These are phyloP conservation scores for Lumbricus terrestris DNA, from an alignment of 2,888 invertebrate species.

Conservation along the genomic window DNA sequence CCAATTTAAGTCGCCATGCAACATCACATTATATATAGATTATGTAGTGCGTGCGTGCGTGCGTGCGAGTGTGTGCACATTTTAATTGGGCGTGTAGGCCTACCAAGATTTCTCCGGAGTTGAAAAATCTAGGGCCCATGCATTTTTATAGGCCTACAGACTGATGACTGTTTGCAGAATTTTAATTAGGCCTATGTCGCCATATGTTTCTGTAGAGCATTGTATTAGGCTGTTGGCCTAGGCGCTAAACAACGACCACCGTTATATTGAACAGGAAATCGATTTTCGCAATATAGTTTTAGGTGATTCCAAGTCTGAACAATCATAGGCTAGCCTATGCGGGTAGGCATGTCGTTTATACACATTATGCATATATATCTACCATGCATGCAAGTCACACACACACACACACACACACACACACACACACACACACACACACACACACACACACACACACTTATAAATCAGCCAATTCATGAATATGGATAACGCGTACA, in stretches of 20 bases:
- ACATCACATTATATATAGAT: not conserved
- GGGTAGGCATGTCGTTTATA: not conserved
- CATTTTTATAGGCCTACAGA: not conserved
- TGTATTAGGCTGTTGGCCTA: not conserved
- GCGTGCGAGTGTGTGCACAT: too few relatives aligned
- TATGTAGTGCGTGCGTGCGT: too few relatives aligned
- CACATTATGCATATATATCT: not conserved
- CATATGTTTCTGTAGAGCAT: not conserved
- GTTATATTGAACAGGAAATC: not conserved
- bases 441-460: too few relatives aligned
- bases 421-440: too few relatives aligned
- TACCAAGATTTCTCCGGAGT: too few relatives aligned
- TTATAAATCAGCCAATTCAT: not conserved
- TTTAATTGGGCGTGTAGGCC: too few relatives aligned
- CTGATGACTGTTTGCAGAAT: not conserved
- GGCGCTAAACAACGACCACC: not conserved
- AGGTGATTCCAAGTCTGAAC: not conserved
- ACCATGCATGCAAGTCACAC: not conserved
- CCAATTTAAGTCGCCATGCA: not conserved
- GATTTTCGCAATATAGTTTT: not conserved
- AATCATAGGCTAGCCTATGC: not conserved
- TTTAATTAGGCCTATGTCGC: not conserved
- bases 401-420: not conserved
- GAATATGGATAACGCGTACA: not conserved
- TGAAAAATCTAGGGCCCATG: too few relatives aligned